Percentiles rank a stretch among this genome's conserved stretches.
Conservation (phyloP, 1,140 invertebrate genomes). For the Drosophila hydei region DNA sequence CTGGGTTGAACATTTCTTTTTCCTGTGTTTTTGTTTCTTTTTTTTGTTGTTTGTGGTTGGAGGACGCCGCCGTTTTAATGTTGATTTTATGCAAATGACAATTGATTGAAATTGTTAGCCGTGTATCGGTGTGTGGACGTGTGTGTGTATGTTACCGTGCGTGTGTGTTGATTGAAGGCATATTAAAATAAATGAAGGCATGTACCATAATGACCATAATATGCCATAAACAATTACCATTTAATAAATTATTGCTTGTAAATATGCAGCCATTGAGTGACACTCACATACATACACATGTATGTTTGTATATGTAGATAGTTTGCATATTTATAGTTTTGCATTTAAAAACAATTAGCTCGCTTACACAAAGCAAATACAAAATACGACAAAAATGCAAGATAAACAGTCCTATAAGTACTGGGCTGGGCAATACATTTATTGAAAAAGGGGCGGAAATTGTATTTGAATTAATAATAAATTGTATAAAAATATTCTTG, state of each 20-base stretch:
- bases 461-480: no score
- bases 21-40: constrained; percentile 12
- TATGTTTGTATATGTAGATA: constrained; percentile 18
- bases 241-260: constrained; percentile 61
- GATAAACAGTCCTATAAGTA: constrained; percentile 17
- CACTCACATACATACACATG: background rate
- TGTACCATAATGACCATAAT: constrained; percentile 60
- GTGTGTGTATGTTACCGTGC: constrained; percentile 1
- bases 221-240: constrained; percentile 70
- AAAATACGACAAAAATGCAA: constrained; percentile 19
- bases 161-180: constrained; percentile 48
- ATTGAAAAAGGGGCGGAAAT: no score
- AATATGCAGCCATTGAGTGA: constrained; percentile 33
- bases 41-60: constrained; percentile 17
- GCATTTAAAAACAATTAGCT: constrained; percentile 46
- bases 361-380: constrained; percentile 30
- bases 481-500: background rate
- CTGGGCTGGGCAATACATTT: background rate
- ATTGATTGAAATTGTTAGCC: constrained; percentile 65
- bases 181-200: constrained; percentile 67
- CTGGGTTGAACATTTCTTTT: background rate
- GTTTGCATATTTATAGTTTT: constrained; percentile 47
- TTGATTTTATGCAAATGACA: constrained; percentile 76
- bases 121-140: constrained; percentile 9
- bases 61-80: constrained; percentile 58